These are phyloP conservation scores for Phaedon cochleariae DNA, from an alignment of 2,888 invertebrate species.

Conservation along the genomic window DNA sequence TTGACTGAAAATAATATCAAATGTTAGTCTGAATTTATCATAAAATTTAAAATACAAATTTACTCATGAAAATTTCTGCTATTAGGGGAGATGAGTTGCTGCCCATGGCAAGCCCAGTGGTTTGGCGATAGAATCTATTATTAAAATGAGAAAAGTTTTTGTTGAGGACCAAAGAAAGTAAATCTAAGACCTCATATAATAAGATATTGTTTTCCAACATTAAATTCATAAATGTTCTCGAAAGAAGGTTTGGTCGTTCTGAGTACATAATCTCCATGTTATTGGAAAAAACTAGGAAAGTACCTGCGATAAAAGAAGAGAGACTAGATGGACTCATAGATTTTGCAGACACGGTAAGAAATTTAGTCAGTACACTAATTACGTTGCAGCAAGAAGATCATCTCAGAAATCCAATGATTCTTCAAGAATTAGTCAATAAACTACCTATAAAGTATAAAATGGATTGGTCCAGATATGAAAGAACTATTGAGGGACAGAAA, in stretches of 20 bases:
- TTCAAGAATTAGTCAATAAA: neutral
- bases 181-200: too few species aligned
- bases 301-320: neutral
- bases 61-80: too few species aligned
- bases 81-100: too few species aligned
- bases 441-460: neutral
- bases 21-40: too few species aligned
- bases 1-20: too few species aligned
- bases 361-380: neutral
- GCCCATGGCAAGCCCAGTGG: too few species aligned
- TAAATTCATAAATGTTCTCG: neutral
- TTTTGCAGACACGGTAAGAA: neutral
- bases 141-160: too few species aligned
- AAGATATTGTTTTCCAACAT: too few species aligned
- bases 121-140: too few species aligned
- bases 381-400: too few species aligned
- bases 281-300: conserved; percentile 2
- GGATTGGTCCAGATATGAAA: neutral
- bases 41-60: too few species aligned
- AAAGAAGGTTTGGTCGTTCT: neutral
- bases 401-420: neutral
- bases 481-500: neutral
- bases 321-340: neutral
- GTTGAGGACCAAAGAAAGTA: too few species aligned
- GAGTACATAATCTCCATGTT: conserved; percentile 3